Evolutionary conservation across 2,113 vertebrate genomes (phyloP).

Genomic region (Haemorhous mexicanus): DNA sequence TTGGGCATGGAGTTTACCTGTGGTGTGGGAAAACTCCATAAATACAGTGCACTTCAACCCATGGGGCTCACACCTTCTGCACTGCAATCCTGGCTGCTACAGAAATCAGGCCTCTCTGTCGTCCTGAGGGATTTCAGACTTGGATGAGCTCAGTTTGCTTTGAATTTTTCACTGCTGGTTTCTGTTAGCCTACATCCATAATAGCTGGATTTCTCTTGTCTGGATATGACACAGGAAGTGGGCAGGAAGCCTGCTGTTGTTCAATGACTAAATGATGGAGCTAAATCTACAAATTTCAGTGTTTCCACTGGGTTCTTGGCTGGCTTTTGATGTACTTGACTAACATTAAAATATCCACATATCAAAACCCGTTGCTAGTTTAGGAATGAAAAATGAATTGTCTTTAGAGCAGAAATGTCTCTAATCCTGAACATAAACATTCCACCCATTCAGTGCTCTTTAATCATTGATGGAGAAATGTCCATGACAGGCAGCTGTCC

Average conservation of each 20-base stretch:
- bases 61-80: background rate
- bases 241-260: background rate
- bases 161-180: background rate
- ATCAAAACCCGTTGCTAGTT: background rate
- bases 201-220: background rate
- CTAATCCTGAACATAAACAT: background rate
- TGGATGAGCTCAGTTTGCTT: background rate
- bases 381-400: background rate
- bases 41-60: background rate
- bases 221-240: background rate
- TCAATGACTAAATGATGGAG: background rate
- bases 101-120: fast-evolving
- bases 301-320: background rate
- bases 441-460: background rate
- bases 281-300: background rate
- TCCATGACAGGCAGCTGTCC: background rate
- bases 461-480: background rate
- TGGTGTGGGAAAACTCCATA: background rate
- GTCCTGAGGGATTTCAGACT: background rate
- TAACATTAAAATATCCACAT: background rate
- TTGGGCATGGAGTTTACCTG: background rate
- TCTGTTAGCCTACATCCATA: background rate
- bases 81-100: fast-evolving
- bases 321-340: background rate
- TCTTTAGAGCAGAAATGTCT: background rate